A percentile compares a stretch with the other conserved stretches of the same genome.
Evolutionary conservation across 2,888 invertebrate species (phyloP).

Genomic region (Tiphia femorata): DNA sequence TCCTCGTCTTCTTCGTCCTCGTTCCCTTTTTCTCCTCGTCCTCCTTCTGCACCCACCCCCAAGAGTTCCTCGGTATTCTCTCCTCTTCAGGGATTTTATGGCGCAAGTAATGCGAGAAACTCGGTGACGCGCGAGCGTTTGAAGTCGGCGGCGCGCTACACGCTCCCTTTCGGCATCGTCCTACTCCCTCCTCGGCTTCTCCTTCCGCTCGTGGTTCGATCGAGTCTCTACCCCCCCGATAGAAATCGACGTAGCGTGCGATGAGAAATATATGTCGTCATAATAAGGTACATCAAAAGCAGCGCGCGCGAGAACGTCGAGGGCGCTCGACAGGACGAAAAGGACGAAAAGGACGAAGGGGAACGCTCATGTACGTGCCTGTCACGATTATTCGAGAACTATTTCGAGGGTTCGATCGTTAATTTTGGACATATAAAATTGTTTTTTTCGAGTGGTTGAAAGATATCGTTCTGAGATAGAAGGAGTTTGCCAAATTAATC

Average conservation of each 20-base stretch:
- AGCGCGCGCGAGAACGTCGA: not conserved
- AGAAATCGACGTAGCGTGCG: slow-evolving; percentile 27
- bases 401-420: too few species aligned
- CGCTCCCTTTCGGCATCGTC: slow-evolving; percentile 14
- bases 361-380: too few species aligned
- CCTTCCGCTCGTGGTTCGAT: slow-evolving; percentile 19
- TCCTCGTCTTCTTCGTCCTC: slow-evolving; percentile 13
- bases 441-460: too few species aligned
- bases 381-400: too few species aligned
- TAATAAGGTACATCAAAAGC: slow-evolving; percentile 8
- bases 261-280: slow-evolving; percentile 8
- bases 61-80: slow-evolving; percentile 1
- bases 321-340: too few species aligned
- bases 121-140: slow-evolving; percentile 30
- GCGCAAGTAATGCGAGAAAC: slow-evolving; percentile 40
- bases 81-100: slow-evolving; percentile 36
- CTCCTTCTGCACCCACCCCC: too few species aligned
- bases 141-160: slow-evolving; percentile 29
- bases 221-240: slow-evolving; percentile 19
- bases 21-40: slow-evolving; percentile 1
- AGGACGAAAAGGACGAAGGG: too few species aligned
- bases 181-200: slow-evolving; percentile 7
- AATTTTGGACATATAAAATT: too few species aligned
- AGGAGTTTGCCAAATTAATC: too few species aligned
- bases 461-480: too few species aligned